Evolutionary conservation across 2,888 invertebrate genomes (phyloP), one percentile per base, ranked within the genome.

Genomic region (Melolontha melolontha): DNA sequence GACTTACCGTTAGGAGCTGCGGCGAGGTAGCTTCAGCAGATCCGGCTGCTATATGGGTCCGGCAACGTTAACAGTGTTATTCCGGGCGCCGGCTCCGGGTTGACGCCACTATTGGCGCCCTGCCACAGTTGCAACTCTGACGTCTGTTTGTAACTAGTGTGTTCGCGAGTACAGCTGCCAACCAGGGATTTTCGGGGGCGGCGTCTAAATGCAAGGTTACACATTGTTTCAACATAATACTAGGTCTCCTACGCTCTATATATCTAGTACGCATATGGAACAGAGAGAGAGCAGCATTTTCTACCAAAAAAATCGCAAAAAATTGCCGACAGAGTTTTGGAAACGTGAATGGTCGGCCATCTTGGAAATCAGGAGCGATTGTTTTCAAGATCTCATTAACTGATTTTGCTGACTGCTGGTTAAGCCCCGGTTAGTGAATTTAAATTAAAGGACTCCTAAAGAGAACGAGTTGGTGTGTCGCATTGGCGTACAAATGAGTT

Each of bases 21-120:
- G 72, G 72, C 70, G 71, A 71, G 74, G 67, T 69, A 71, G 72
- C 73, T 69, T 70, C 68, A 71, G 70, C 75, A 77, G 78, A 74
- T 78, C 78, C 79, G 79, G 78, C 75, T 74, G 71, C 75, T 77
- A 80, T 83, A 83, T 84, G 84, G 82, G 81, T 82, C 78, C 75
- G 76, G 74, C 75, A 70, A 74, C 68, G 72, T 73, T 82, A 83
- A 85, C 84, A 85, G 85, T 85, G 85, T 85, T 81, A 84, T 82
- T 85, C 81, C 83, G 83, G 85, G 85, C 85, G 86, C 85, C 87
- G 86, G 84, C 81, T 82, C 78, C 84, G 78, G 84, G 83, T 82
- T 85, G 81, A 81, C 84, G 68, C 75, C 75, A 73, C 78, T 77
- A 82, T 84, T 84, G 85, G 83, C 83, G 81, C 83, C 83, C 82